Percentiles rank a stretch among this genome's conserved stretches.
Evolutionary conservation across 1,140 invertebrate species (phyloP).

Genomic region (Trichogramma pretiosum): DNA sequence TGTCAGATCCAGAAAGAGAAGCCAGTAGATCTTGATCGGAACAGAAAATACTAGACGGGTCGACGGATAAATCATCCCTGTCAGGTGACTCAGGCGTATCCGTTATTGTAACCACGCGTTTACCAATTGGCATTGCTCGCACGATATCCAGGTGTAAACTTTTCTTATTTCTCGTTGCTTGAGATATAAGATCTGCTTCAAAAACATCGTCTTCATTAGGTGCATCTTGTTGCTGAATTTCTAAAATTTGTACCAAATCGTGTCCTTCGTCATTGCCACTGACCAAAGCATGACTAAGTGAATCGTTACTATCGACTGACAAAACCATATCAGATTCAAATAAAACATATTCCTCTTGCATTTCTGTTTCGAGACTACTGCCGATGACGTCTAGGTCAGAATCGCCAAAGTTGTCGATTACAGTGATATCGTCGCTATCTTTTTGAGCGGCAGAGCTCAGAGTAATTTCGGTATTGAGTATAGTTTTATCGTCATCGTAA

Average conservation of each 20-base stretch:
- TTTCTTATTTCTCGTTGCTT: slow-evolving; percentile 35
- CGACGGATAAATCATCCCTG: slow-evolving; percentile 42
- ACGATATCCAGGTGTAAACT: slow-evolving; percentile 35
- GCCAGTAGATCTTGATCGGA: slow-evolving; percentile 40
- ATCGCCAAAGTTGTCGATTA: slow-evolving; percentile 51
- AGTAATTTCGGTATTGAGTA: slow-evolving; percentile 52
- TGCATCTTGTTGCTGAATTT: slow-evolving; percentile 37
- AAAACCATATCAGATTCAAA: slow-evolving; percentile 53
- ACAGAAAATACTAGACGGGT: slow-evolving; percentile 40
- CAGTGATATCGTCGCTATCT: slow-evolving; percentile 50
- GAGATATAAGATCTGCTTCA: slow-evolving; percentile 27
- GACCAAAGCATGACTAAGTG: slow-evolving; percentile 43
- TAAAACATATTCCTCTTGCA: slow-evolving; percentile 52
- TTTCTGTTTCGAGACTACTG: slow-evolving; percentile 51
- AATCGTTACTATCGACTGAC: slow-evolving; percentile 51
- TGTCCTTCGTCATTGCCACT: slow-evolving; percentile 36
- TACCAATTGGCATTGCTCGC: slow-evolving; percentile 29
- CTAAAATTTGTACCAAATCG: slow-evolving; percentile 41
- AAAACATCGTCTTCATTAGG: slow-evolving; percentile 33
- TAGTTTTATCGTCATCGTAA: slow-evolving; percentile 52
- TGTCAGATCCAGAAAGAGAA: slow-evolving; percentile 49
- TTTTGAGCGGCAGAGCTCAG: slow-evolving; percentile 50
- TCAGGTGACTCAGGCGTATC: slow-evolving; percentile 50
- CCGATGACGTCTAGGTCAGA: slow-evolving; percentile 49
- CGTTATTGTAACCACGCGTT: slow-evolving; percentile 35